Percentiles rank a stretch among this genome's conserved stretches.
phyloP scores from a whole-genome alignment of 2,797 vertebrate species.

The Parauchenoglanis punctatus region DNA sequence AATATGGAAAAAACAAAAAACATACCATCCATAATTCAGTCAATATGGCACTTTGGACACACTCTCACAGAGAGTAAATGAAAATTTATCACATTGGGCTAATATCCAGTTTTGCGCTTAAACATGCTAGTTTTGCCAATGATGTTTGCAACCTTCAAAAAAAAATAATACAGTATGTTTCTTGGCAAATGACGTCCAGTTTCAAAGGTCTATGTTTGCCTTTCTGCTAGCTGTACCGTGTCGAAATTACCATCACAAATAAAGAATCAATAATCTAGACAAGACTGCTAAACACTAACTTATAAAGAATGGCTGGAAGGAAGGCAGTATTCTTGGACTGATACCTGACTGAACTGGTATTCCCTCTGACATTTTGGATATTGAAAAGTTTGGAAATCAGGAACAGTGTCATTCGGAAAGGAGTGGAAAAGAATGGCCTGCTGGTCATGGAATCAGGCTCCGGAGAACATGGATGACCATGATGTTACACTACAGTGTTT shows the following conservation, averaged over 20 bases:
- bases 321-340: constrained; percentile 30
- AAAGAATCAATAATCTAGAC: neutral
- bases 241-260: constrained; percentile 17
- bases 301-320: neutral
- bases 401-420: constrained; percentile 12
- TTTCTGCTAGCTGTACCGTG: neutral
- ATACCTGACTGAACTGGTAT: constrained; percentile 17
- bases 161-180: constrained; percentile 4
- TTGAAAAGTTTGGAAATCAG: neutral
- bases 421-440: constrained; percentile 1
- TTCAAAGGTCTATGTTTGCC: neutral
- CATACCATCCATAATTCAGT: constrained; percentile 44
- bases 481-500: constrained; percentile 92
- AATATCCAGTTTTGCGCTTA: constrained; percentile 10
- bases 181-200: constrained; percentile 15
- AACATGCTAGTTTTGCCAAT: constrained; percentile 33
- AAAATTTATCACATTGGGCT: constrained; percentile 39
- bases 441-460: constrained; percentile 53
- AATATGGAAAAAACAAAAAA: constrained; percentile 5
- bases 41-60: constrained; percentile 46
- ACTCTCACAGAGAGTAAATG: constrained; percentile 58
- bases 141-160: neutral
- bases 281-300: constrained; percentile 10
- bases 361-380: neutral
- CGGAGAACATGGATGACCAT: neutral